A percentile compares a stretch with the other conserved stretches of the same genome.
Conservation (phyloP, 2,113 vertebrate species). For the Monarcha castaneiventris region DNA sequence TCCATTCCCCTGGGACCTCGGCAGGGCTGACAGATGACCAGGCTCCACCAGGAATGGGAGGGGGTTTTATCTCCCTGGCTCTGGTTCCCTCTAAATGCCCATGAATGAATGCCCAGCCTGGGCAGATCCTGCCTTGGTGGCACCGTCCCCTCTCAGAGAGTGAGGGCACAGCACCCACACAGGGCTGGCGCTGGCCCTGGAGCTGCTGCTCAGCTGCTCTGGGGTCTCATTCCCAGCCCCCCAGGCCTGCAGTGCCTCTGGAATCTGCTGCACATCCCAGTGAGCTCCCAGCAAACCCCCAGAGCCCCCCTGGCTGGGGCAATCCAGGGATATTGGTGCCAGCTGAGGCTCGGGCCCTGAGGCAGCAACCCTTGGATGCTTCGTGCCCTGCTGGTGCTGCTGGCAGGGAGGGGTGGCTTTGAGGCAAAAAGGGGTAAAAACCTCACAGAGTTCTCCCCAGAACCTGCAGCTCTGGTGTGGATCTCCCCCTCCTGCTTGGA, state of each 20-base stretch:
- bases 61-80: neutral
- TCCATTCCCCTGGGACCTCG: neutral
- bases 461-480: neutral
- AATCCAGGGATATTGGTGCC: accelerated
- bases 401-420: neutral
- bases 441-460: accelerated
- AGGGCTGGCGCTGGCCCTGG: neutral
- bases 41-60: neutral
- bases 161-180: neutral
- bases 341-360: neutral
- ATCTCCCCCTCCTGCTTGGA: neutral
- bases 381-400: neutral
- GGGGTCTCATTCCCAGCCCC: accelerated
- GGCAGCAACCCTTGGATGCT: too few species aligned
- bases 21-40: neutral
- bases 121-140: neutral
- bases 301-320: accelerated
- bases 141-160: neutral
- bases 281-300: accelerated
- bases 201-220: neutral
- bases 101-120: neutral
- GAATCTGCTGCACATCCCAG: accelerated
- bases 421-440: neutral
- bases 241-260: neutral
- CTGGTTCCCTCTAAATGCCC: neutral